Conservation (phyloP, 2,888 invertebrate genomes). For the Agonopterix heracliana region DNA sequence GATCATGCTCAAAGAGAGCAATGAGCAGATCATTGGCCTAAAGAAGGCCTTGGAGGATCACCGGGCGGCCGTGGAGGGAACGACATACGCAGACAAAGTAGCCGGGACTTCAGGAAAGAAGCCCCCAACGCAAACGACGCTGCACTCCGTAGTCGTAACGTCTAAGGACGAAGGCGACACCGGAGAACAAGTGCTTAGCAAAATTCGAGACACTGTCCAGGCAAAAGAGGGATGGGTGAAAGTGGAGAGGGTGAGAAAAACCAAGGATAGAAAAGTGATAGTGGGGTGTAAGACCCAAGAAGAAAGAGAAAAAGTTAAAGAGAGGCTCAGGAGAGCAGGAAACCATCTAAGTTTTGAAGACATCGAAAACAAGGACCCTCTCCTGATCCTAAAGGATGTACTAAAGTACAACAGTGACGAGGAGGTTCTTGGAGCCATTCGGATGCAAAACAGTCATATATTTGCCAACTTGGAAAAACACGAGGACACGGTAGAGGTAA, state of each 20-base stretch:
- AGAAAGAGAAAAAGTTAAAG: neutral
- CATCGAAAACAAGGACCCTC: neutral
- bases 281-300: constrained; percentile 4
- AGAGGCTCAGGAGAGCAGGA: too few relatives aligned
- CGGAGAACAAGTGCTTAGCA: too few relatives aligned
- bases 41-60: constrained; percentile 7
- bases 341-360: too few relatives aligned
- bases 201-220: constrained; percentile 7
- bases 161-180: too few relatives aligned
- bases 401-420: neutral
- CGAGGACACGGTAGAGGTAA: neutral
- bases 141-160: constrained; percentile 10
- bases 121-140: neutral
- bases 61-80: constrained; percentile 1
- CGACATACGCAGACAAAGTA: too few relatives aligned
- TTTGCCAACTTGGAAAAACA: neutral
- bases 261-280: too few relatives aligned
- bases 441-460: neutral
- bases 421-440: neutral
- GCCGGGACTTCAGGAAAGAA: too few relatives aligned
- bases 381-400: too few relatives aligned
- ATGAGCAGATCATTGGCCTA: too few relatives aligned
- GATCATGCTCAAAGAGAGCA: too few relatives aligned
- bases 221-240: constrained; percentile 12
- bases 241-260: constrained; percentile 12